Percentiles rank a stretch among this genome's conserved stretches.
These are phyloP conservation scores for Heliconius melpomene DNA, from an alignment of 1,140 invertebrate species.

Conservation along the genomic window DNA sequence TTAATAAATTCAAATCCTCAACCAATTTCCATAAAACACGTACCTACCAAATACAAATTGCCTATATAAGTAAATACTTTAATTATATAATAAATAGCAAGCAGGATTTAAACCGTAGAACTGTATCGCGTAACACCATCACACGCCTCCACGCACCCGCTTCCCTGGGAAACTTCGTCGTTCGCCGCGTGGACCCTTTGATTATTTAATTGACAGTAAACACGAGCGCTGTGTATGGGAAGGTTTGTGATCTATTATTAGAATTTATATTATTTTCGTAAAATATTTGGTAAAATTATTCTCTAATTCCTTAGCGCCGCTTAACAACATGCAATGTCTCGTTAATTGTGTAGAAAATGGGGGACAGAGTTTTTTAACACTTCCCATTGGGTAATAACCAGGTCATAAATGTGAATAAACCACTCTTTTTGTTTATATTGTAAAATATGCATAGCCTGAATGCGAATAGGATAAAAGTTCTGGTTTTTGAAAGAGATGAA, in stretches of 20 bases:
- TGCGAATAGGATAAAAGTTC: too few species aligned
- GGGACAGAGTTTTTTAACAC: too few species aligned
- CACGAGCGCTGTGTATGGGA: background rate
- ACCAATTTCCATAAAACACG: background rate
- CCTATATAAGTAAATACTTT: background rate
- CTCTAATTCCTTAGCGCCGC: too few species aligned
- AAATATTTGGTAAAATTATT: background rate
- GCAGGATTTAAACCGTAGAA: conserved; percentile 18
- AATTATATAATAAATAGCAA: conserved; percentile 1
- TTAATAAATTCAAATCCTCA: background rate
- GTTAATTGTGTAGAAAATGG: too few species aligned
- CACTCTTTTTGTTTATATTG: too few species aligned
- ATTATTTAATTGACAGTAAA: conserved; percentile 35
- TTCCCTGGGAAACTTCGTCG: conserved; percentile 36
- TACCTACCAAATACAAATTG: background rate
- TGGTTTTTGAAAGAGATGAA: too few species aligned
- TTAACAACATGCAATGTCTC: too few species aligned
- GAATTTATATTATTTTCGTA: background rate
- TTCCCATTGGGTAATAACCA: too few species aligned
- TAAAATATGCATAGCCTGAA: too few species aligned
- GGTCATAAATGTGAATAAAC: too few species aligned
- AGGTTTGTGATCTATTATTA: conserved; percentile 3
- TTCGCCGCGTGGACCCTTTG: conserved; percentile 30
- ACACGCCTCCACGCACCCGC: conserved; percentile 41
- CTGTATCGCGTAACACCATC: conserved; percentile 44